Percentiles rank a stretch among this genome's conserved stretches.
These are phyloP conservation scores for Choreutis nemorana DNA, from an alignment of 2,888 invertebrate genomes.

Conservation along the genomic window DNA sequence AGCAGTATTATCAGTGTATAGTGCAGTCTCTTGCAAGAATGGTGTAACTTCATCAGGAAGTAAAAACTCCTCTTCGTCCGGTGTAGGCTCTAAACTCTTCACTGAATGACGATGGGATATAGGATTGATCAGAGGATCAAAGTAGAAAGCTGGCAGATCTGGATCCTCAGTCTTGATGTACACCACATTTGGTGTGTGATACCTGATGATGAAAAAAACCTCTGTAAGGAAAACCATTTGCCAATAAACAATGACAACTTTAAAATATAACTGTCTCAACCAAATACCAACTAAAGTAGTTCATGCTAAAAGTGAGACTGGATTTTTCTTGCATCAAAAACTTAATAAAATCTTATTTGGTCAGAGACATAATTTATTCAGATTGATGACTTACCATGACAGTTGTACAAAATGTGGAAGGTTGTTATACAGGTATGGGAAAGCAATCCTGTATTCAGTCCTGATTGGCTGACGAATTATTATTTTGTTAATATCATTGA, in stretches of 20 bases:
- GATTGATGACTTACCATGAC: conserved; percentile 86
- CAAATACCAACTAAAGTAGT: no score
- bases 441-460: conserved; percentile 99
- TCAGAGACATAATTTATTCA: no score
- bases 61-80: conserved; percentile 94
- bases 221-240: conserved; percentile 6
- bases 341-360: no score
- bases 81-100: conserved; percentile 84
- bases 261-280: no score
- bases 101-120: conserved; percentile 94
- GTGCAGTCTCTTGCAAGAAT: conserved; percentile 91
- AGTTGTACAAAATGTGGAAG: conserved; percentile 98
- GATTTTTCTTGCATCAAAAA: no score
- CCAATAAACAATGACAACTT: no score
- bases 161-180: conserved; percentile 99
- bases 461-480: conserved; percentile 98
- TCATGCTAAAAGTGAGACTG: no score
- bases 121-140: conserved; percentile 99
- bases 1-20: conserved; percentile 98
- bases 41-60: conserved; percentile 91
- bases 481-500: conserved; percentile 99
- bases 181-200: conserved; percentile 98
- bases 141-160: conserved; percentile 99
- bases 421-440: conserved; percentile 99
- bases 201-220: conserved; percentile 68